These are phyloP conservation scores for Avahi laniger DNA, from an alignment of 2,797 vertebrate species.

Conservation along the genomic window DNA sequence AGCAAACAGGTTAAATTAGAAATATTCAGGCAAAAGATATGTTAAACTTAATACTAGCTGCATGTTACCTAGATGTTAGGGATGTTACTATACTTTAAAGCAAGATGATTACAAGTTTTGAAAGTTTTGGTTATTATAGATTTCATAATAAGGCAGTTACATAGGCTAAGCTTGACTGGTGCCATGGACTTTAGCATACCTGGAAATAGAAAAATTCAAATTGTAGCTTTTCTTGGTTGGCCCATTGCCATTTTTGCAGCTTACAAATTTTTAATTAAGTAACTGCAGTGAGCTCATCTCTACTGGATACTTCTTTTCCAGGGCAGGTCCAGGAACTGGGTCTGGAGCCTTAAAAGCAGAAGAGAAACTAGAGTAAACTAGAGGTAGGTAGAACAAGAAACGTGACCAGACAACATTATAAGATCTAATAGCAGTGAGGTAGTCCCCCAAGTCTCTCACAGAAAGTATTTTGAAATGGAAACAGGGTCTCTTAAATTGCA, in stretches of 20 bases:
- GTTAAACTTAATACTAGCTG: constrained; percentile 59
- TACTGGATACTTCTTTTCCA: constrained; percentile 81
- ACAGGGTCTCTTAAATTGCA: not conserved
- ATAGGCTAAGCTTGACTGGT: constrained; percentile 63
- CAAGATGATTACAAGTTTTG: constrained; percentile 37
- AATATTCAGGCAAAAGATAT: constrained; percentile 58
- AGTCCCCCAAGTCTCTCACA: constrained; percentile 12
- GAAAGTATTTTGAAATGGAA: constrained; percentile 30
- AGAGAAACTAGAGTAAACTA: constrained; percentile 80
- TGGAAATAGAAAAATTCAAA: constrained; percentile 81
- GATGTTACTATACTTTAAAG: constrained; percentile 51
- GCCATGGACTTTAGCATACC: constrained; percentile 75
- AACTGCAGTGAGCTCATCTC: constrained; percentile 81
- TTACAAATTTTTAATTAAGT: constrained; percentile 81
- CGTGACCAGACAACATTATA: constrained; percentile 57
- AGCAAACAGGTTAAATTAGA: constrained; percentile 67
- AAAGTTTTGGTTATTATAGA: constrained; percentile 52
- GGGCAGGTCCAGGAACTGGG: constrained; percentile 79
- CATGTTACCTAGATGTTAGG: constrained; percentile 63
- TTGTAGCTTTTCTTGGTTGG: constrained; percentile 76
- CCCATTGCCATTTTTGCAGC: constrained; percentile 75
- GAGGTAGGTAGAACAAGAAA: constrained; percentile 64
- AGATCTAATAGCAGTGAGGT: not conserved
- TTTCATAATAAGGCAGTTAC: constrained; percentile 65
- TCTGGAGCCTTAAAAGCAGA: constrained; percentile 80